Evolutionary conservation across 23 tunicate genomes (phyloP).

Genomic region (Trididemnum miniatum): DNA sequence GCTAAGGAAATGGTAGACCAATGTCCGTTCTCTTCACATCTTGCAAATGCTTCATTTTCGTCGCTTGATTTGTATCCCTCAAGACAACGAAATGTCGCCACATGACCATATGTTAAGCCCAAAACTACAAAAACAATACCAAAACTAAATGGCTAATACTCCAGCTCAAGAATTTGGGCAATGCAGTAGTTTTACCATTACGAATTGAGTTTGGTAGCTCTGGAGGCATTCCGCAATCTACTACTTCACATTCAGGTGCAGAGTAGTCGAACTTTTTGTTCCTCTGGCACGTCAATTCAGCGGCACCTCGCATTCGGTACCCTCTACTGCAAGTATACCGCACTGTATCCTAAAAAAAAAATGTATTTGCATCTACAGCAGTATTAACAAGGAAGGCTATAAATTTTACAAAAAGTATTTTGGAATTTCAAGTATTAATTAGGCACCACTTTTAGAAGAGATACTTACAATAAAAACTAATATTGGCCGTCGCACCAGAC

Average conservation of each 20-base stretch:
- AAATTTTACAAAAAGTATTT: too few species aligned
- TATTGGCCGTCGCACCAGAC: too few species aligned
- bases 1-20: slow-evolving; percentile 49
- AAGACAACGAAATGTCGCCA: slow-evolving; percentile 49
- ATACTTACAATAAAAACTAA: too few species aligned
- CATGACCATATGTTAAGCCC: slow-evolving; percentile 10
- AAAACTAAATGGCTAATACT: too few species aligned
- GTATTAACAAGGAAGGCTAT: too few species aligned
- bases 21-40: slow-evolving; percentile 37
- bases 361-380: too few species aligned
- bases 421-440: too few species aligned
- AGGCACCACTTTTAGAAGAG: too few species aligned
- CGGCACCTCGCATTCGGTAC: slow-evolving; percentile 50
- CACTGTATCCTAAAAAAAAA: slow-evolving; percentile 50
- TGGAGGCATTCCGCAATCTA: slow-evolving; percentile 44
- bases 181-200: slow-evolving; percentile 25
- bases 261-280: slow-evolving; percentile 22
- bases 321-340: slow-evolving; percentile 51
- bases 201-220: not conserved
- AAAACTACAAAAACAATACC: slow-evolving; percentile 7
- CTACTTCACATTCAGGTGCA: slow-evolving; percentile 44
- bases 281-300: slow-evolving; percentile 43
- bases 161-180: too few species aligned
- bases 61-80: slow-evolving; percentile 31
- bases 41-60: slow-evolving; percentile 22